These are phyloP conservation scores for Hyles euphorbiae DNA, from an alignment of 1,140 invertebrate genomes.

Conservation along the genomic window DNA sequence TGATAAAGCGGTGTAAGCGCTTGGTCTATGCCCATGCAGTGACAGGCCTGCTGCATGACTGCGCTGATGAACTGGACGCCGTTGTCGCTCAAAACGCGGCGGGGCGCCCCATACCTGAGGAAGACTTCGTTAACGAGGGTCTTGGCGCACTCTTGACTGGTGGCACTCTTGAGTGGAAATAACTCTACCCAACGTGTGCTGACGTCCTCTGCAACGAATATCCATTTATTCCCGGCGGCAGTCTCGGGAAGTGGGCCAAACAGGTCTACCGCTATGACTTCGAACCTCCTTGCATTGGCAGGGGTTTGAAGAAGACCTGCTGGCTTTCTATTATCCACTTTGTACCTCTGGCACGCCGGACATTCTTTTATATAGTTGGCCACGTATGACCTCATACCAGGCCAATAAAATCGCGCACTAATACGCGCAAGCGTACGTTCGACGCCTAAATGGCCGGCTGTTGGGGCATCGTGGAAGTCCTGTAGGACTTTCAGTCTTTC, in stretches of 20 bases:
- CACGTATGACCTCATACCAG: constrained; percentile 31
- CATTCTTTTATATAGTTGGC: constrained; percentile 27
- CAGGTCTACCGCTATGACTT: constrained; percentile 34
- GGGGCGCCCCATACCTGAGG: constrained; percentile 25
- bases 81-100: constrained; percentile 38
- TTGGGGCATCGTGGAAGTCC: constrained; percentile 25
- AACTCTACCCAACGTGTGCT: constrained; percentile 25
- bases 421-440: constrained; percentile 30
- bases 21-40: neutral
- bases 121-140: constrained; percentile 18
- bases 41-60: too few relatives aligned
- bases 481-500: constrained; percentile 16
- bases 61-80: neutral
- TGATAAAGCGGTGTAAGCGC: constrained; percentile 8
- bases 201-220: constrained; percentile 17
- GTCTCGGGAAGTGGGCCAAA: constrained; percentile 18
- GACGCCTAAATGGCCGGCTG: constrained; percentile 31
- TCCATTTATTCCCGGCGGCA: constrained; percentile 10
- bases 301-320: constrained; percentile 31
- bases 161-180: constrained; percentile 28
- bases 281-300: constrained; percentile 21
- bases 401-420: constrained; percentile 29
- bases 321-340: constrained; percentile 35
- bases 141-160: constrained; percentile 31
- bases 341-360: constrained; percentile 32